Percentiles rank a stretch among this genome's conserved stretches.
Evolutionary conservation across 1,140 invertebrate genomes (phyloP).

Genomic region (Oreohelix idahoensis): DNA sequence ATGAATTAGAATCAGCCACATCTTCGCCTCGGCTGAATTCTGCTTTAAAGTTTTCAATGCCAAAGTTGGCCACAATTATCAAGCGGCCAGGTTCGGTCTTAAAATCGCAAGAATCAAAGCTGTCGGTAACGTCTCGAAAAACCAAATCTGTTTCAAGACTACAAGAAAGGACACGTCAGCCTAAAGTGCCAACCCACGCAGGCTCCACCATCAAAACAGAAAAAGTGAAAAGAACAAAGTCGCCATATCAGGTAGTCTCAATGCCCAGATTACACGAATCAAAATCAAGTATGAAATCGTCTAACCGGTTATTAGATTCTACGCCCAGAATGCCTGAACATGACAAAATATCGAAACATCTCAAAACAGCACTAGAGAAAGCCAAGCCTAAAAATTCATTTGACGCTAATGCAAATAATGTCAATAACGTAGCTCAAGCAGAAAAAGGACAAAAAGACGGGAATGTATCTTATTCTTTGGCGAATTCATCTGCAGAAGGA

Average conservation of each 20-base stretch:
- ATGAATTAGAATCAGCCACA: not conserved
- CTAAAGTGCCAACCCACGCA: not conserved
- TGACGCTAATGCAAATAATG: not conserved
- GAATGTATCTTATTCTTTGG: too few species aligned
- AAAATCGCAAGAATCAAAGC: not conserved
- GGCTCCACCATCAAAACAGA: not conserved
- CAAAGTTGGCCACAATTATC: not conserved
- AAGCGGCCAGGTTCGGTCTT: not conserved
- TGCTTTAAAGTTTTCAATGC: not conserved
- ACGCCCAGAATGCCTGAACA: not conserved
- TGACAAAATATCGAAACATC: not conserved
- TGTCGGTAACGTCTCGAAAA: not conserved
- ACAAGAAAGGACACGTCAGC: not conserved
- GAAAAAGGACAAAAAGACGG: not conserved
- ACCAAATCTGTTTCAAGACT: not conserved
- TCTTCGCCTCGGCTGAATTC: not conserved
- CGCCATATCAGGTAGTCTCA: not conserved
- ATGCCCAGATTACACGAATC: not conserved
- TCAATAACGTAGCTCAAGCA: not conserved
- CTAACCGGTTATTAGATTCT: not conserved
- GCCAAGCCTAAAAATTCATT: not conserved
- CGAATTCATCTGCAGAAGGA: too few species aligned
- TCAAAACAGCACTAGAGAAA: not conserved
- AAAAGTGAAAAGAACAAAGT: not conserved
- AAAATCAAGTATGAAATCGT: not conserved